A percentile compares a stretch with the other conserved stretches of the same genome.
phyloP scores from a whole-genome alignment of 35 echinoderm and acorn worm genomes.

The Diadema setosum region DNA sequence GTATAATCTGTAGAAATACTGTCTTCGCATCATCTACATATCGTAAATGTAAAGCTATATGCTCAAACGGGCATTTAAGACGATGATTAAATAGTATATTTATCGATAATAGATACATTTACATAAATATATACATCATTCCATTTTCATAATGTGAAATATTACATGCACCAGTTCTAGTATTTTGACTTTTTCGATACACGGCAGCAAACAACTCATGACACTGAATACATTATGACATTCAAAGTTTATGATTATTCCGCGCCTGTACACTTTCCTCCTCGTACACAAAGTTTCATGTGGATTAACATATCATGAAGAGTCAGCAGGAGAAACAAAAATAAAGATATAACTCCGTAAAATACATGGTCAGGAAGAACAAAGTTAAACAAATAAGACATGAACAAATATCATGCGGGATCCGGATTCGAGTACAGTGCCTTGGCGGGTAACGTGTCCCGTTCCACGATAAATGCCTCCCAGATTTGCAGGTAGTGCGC shows the following conservation, averaged over 20 bases:
- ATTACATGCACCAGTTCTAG: slow-evolving; percentile 1
- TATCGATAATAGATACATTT: slow-evolving; percentile 17
- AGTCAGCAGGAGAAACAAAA: background rate
- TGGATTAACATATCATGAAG: background rate
- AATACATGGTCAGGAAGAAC: no score
- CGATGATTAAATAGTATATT: slow-evolving; percentile 22
- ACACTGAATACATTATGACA: background rate
- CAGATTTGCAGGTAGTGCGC: no score
- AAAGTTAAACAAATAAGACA: no score
- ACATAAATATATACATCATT: slow-evolving; percentile 19
- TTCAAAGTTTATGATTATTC: background rate
- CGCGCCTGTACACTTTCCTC: background rate
- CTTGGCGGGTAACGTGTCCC: no score
- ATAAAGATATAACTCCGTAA: background rate
- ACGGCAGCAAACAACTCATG: background rate
- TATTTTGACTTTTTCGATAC: background rate
- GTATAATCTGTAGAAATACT: background rate
- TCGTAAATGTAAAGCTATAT: background rate
- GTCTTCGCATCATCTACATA: background rate
- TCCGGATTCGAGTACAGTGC: no score
- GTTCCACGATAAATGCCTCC: no score
- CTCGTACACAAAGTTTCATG: background rate
- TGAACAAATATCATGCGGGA: no score
- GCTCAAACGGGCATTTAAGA: background rate
- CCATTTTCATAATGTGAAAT: background rate